Conservation (phyloP, 2,888 invertebrate species). For the Hypercompe scribonia region DNA sequence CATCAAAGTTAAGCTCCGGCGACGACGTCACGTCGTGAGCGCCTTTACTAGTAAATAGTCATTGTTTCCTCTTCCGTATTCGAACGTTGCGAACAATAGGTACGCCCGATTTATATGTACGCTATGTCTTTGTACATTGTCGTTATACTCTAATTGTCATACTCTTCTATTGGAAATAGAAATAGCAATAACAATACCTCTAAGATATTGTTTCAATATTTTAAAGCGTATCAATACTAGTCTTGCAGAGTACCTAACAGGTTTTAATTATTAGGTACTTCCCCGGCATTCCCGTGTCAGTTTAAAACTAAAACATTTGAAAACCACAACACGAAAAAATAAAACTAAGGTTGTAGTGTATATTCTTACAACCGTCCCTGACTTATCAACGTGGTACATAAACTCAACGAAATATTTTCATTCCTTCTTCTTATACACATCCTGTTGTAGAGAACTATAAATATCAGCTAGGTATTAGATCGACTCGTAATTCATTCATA, state of each 20-base stretch:
- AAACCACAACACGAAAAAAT: not conserved
- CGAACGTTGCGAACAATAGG: slow-evolving; percentile 25
- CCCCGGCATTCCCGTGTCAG: not conserved
- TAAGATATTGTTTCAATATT: not conserved
- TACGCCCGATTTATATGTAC: slow-evolving; percentile 22
- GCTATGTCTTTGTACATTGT: slow-evolving; percentile 5
- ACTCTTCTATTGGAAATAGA: slow-evolving; percentile 6
- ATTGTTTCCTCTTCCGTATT: slow-evolving; percentile 28
- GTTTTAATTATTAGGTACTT: not conserved
- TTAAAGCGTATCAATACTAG: not conserved
- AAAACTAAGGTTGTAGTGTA: not conserved
- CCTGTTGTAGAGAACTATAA: not conserved
- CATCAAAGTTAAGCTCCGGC: slow-evolving; percentile 9
- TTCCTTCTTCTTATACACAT: not conserved
- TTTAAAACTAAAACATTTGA: not conserved
- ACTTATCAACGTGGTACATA: slow-evolving; percentile 1
- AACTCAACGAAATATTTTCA: not conserved
- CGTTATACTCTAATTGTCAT: slow-evolving; percentile 25
- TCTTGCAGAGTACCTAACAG: not conserved
- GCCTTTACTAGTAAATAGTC: slow-evolving; percentile 2
- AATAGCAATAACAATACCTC: not conserved
- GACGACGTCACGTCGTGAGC: slow-evolving; percentile 5
- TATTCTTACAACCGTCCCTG: not conserved
- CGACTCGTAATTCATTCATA: not conserved
- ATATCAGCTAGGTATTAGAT: not conserved